phyloP scores from a whole-genome alignment of 2,113 vertebrate species.

The Lepus europaeus region DNA sequence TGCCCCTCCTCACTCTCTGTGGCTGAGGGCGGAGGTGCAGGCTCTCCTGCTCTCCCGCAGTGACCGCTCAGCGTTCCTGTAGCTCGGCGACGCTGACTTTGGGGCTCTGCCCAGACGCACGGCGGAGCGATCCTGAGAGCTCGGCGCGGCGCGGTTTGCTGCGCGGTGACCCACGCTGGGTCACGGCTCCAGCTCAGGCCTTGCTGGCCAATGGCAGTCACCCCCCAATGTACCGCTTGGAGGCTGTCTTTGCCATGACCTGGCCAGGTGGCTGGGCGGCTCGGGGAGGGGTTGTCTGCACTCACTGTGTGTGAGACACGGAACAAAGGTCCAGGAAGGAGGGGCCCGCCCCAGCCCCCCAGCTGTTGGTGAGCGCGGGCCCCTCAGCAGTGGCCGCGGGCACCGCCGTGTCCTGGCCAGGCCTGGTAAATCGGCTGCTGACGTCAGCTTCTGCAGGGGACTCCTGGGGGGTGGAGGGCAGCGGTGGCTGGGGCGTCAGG shows the following conservation, averaged over 20 bases:
- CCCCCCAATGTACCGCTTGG: too few species aligned
- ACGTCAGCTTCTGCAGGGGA: background rate
- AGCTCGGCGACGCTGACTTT: background rate
- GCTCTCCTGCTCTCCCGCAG: background rate
- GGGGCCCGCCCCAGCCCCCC: fast-evolving
- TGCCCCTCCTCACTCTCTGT: background rate
- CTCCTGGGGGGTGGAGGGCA: background rate
- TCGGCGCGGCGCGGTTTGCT: background rate
- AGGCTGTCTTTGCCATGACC: too few species aligned
- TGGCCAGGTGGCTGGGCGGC: fast-evolving
- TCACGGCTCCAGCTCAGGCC: fast-evolving
- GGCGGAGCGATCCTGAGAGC: fast-evolving
- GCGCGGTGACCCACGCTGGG: fast-evolving
- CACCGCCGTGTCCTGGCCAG: background rate
- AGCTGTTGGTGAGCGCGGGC: background rate
- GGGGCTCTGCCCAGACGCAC: background rate
- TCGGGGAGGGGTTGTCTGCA: background rate
- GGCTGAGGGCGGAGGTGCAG: background rate
- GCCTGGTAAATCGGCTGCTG: background rate
- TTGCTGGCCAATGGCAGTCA: background rate
- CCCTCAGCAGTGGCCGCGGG: too few species aligned
- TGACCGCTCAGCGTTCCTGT: too few species aligned
- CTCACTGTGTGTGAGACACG: fast-evolving
- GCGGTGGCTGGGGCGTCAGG: too few species aligned
- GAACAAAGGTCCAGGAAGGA: too few species aligned